phyloP scores from a whole-genome alignment of 2,113 vertebrate species.

The Forbesichthys papilliferus region DNA sequence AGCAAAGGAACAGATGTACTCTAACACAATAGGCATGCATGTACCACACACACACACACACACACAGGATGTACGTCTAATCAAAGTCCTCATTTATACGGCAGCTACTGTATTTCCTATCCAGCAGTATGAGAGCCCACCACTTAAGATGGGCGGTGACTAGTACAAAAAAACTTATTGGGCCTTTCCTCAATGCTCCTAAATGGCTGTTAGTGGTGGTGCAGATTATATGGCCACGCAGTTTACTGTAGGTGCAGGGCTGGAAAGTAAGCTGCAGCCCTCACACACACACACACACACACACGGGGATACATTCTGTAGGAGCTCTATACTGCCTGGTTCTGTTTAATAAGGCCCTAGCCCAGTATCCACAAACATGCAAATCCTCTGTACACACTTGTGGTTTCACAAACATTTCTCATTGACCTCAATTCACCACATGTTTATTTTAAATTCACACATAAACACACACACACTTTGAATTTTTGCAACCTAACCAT shows the following conservation, averaged over 20 bases:
- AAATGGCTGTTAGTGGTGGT: constrained; percentile 14
- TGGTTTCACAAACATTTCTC: too few relatives aligned
- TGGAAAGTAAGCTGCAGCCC: not conserved
- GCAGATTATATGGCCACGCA: not conserved
- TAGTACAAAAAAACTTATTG: constrained; percentile 4
- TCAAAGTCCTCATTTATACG: constrained; percentile 17
- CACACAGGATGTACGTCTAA: constrained; percentile 24
- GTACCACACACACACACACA: constrained; percentile 1
- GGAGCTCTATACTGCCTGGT: constrained; percentile 31
- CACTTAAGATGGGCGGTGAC: not conserved
- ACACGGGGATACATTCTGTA: constrained; percentile 44
- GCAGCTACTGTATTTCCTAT: constrained; percentile 30
- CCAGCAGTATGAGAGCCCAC: constrained; percentile 2
- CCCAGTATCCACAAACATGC: constrained; percentile 4
- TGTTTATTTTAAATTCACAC: not conserved
- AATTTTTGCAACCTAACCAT: not conserved
- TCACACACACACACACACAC: too few relatives aligned
- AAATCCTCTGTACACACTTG: not conserved
- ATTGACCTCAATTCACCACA: not conserved
- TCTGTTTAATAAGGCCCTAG: not conserved
- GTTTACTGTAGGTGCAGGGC: not conserved
- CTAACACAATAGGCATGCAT: constrained; percentile 9
- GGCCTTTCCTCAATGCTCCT: constrained; percentile 11
- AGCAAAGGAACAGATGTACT: constrained; percentile 7
- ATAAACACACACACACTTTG: not conserved